A percentile compares a stretch with the other conserved stretches of the same genome.
These are phyloP conservation scores for Dryococelus australis DNA, from an alignment of 2,888 invertebrate species.

Conservation along the genomic window DNA sequence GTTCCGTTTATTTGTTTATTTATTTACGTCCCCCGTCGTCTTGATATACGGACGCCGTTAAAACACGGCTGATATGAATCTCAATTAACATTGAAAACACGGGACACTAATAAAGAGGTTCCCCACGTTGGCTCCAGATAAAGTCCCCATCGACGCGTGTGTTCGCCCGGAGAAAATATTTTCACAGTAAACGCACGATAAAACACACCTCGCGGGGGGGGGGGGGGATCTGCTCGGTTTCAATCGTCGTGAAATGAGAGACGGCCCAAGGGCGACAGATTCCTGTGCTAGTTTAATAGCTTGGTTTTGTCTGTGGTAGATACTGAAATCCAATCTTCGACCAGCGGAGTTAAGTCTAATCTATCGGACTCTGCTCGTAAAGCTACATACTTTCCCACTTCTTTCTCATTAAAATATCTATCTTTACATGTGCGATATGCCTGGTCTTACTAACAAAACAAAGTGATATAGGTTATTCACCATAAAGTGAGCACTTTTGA, in stretches of 20 bases:
- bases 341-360: too few relatives aligned
- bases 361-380: too few relatives aligned
- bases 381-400: too few relatives aligned
- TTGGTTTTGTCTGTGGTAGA: background rate
- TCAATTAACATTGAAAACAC: background rate
- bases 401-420: too few relatives aligned
- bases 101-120: background rate
- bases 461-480: too few relatives aligned
- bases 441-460: too few relatives aligned
- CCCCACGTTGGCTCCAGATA: background rate
- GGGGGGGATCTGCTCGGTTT: background rate
- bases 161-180: background rate
- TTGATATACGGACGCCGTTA: constrained; percentile 16
- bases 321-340: background rate
- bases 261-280: background rate
- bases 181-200: background rate
- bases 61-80: background rate
- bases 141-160: background rate
- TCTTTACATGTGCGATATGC: too few relatives aligned
- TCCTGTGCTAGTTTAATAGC: background rate
- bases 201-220: background rate
- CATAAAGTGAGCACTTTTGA: too few relatives aligned
- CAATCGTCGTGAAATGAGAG: constrained; percentile 1
- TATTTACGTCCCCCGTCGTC: background rate
- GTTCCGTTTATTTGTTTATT: constrained; percentile 16